A percentile compares a stretch with the other conserved stretches of the same genome.
phyloP scores from a whole-genome alignment of 2,797 vertebrate genomes.

The Pantherophis vulpinus region DNA sequence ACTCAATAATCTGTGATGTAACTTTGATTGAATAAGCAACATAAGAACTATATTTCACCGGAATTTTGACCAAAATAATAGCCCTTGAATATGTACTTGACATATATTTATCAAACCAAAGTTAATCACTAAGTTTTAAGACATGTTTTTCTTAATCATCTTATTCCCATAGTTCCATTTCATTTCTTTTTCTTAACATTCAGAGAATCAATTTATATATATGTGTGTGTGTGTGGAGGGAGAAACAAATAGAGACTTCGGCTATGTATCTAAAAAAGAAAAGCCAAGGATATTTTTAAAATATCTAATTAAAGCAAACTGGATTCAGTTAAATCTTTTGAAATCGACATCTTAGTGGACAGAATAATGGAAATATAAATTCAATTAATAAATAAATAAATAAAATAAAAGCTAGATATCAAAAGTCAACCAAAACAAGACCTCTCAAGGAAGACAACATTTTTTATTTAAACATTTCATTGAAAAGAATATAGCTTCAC shows the following conservation, averaged over 20 bases:
- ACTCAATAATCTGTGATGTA: neutral
- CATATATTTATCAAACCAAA: neutral
- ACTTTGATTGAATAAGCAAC: neutral
- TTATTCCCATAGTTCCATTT: neutral
- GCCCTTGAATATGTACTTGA: neutral
- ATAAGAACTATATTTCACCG: neutral
- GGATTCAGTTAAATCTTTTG: slow-evolving; percentile 52
- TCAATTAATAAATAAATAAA: neutral
- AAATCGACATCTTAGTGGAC: slow-evolving; percentile 53
- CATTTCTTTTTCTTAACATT: neutral
- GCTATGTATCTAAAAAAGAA: neutral
- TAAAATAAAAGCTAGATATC: slow-evolving; percentile 48
- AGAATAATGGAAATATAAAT: slow-evolving; percentile 57
- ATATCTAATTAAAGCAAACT: slow-evolving; percentile 54
- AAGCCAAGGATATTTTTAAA: slow-evolving; percentile 47
- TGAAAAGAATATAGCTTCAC: slow-evolving; percentile 57
- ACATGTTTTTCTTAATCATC: neutral
- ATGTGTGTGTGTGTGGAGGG: neutral
- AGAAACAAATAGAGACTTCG: neutral
- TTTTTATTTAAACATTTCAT: slow-evolving; percentile 46
- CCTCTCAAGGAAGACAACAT: slow-evolving; percentile 41
- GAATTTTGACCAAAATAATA: neutral
- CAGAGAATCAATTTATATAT: too few relatives aligned
- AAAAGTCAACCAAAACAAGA: slow-evolving; percentile 59
- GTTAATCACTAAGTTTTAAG: neutral